Evolutionary conservation across 2,113 vertebrate species (phyloP).

Genomic region (Narcine bancroftii): DNA sequence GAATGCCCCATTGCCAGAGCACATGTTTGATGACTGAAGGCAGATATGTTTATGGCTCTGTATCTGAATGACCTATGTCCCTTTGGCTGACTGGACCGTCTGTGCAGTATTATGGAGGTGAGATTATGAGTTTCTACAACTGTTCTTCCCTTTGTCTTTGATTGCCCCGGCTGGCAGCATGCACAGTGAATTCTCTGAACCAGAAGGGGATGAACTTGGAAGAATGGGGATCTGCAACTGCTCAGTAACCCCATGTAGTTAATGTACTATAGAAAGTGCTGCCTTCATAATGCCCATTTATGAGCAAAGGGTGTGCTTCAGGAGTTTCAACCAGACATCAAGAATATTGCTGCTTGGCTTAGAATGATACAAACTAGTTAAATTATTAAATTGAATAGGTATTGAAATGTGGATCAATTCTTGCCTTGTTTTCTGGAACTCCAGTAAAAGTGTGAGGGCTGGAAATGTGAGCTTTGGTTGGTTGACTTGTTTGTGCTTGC

Average conservation of each 20-base stretch:
- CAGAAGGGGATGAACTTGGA: neutral
- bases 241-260: neutral
- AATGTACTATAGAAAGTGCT: neutral
- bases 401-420: neutral
- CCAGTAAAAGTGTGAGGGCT: neutral
- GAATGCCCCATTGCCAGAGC: no score
- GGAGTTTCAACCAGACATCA: no score
- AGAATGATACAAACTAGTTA: no score
- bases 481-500: constrained; percentile 36
- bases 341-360: no score
- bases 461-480: neutral
- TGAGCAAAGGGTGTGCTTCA: no score
- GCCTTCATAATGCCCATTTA: neutral
- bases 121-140: neutral
- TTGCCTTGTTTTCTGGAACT: neutral
- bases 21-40: neutral
- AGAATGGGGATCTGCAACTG: neutral
- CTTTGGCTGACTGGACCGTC: neutral
- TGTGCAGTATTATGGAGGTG: neutral
- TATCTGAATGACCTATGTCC: neutral
- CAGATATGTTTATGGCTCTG: neutral
- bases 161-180: neutral
- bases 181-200: neutral
- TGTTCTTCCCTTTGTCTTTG: neutral
- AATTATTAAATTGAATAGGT: neutral